A percentile compares a stretch with the other conserved stretches of the same genome.
These are phyloP conservation scores for Platyura marginata DNA, from an alignment of 1,140 invertebrate genomes.

Conservation along the genomic window DNA sequence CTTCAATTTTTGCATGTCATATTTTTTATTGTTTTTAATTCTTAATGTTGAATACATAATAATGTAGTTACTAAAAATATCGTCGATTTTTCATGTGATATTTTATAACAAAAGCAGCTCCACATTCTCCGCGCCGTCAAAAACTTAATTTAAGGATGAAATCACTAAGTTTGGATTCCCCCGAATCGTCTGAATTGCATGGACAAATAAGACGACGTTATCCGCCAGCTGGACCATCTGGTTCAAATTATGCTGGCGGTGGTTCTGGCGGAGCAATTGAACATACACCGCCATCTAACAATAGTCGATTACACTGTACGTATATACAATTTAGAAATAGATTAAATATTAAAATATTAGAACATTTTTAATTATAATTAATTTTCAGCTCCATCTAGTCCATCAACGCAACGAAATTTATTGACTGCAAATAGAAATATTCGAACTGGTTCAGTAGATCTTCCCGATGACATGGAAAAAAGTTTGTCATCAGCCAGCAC, in stretches of 20 bases:
- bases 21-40: no score
- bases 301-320: slow-evolving; percentile 28
- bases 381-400: slow-evolving; percentile 69
- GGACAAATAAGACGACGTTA: slow-evolving; percentile 50
- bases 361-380: neutral
- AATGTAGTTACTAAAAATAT: no score
- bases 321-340: slow-evolving; percentile 13
- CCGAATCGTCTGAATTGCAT: slow-evolving; percentile 71
- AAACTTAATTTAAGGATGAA: slow-evolving; percentile 95
- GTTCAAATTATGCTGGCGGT: slow-evolving; percentile 26
- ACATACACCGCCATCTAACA: slow-evolving; percentile 26
- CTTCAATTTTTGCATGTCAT: no score
- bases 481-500: slow-evolving; percentile 79
- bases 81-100: no score
- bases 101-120: slow-evolving; percentile 60
- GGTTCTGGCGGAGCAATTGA: slow-evolving; percentile 28
- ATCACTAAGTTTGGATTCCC: slow-evolving; percentile 88
- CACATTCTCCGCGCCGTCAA: slow-evolving; percentile 86
- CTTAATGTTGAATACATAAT: no score
- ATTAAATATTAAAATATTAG: neutral
- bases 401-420: slow-evolving; percentile 50
- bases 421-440: slow-evolving; percentile 56
- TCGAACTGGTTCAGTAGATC: slow-evolving; percentile 77
- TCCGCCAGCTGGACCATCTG: slow-evolving; percentile 11
- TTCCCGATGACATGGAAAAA: slow-evolving; percentile 82